Conservation (phyloP, 2,888 invertebrate genomes). For the Lobophora halterata region DNA sequence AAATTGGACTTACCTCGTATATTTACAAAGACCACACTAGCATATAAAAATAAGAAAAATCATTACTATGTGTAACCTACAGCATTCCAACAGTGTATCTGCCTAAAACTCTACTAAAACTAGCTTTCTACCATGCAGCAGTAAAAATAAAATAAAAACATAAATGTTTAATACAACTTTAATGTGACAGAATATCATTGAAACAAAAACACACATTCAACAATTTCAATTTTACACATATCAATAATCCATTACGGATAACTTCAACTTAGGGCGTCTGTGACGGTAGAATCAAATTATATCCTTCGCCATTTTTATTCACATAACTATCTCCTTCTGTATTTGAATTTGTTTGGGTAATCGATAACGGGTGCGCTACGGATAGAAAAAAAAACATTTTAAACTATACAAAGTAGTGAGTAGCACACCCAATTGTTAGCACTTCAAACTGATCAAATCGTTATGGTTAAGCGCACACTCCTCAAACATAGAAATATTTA, state of each 20-base stretch:
- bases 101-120: conserved; percentile 8
- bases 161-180: conserved; percentile 66
- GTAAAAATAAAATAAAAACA: conserved; percentile 59
- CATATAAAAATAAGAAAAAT: conserved; percentile 27
- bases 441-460: conserved; percentile 5
- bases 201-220: conserved; percentile 62
- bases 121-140: conserved; percentile 63
- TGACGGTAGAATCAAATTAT: conserved; percentile 38
- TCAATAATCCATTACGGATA: conserved; percentile 63
- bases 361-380: conserved; percentile 77
- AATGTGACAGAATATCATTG: conserved; percentile 63
- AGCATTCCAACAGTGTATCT: conserved; percentile 21
- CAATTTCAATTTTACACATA: conserved; percentile 48
- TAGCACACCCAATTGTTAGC: conserved; percentile 66
- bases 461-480: conserved; percentile 23
- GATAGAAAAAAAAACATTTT: conserved; percentile 50
- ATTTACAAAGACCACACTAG: conserved; percentile 26
- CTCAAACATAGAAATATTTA: conserved; percentile 23
- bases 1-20: conserved; percentile 27
- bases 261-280: conserved; percentile 28
- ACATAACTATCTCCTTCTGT: conserved; percentile 61
- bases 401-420: conserved; percentile 30
- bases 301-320: conserved; percentile 30
- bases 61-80: conserved; percentile 32
- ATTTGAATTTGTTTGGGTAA: conserved; percentile 74